Base-by-base conservation (phyloP, 2,888 invertebrate species). In the Portevinia maculata region DNA sequence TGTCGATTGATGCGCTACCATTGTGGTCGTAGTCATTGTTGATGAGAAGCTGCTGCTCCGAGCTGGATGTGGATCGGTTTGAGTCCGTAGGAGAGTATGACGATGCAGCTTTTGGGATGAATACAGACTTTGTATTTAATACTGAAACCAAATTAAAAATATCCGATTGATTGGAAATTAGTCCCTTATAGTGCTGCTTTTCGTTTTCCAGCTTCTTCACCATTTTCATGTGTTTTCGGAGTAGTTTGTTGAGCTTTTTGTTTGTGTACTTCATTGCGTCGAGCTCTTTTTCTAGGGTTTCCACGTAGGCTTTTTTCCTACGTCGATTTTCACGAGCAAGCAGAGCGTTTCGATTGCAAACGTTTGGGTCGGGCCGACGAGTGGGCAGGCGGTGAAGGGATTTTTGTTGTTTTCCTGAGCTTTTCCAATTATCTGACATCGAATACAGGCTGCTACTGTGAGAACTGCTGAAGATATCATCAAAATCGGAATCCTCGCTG, bases 251-350 rank as follows among this genome's bases (percentile, higher is more conserved):
- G n/a, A 93, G 87, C 8, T 90, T 90, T 69, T 90, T 90, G 85
- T 93, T 93, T 24, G 91, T 91, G 7, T 86, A 86, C 44, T 91
- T 91, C 30, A 92, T 89, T 9, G 88, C 87, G 0, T 88, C 85
- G 0, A 93, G 87, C 81, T 92, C 91, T 28, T 88, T 90, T 86
- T 94, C 94, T 13, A 94, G 89, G 13, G 90, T 91, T 71, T 92
- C 91, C 17, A 94, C 85, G 85, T 94, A 92, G 32, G 92, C 91
- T 86, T 94, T 94, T 86, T 94, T 94, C 48, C 91, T 92, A 1
- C 92, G 91, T 1, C 94, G 91, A 86, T 94, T 94, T 86, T 93
- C 93, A 2, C 94, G 89, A 1, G 94, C 94, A 89, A 93, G 91
- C 32, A 93, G 86, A 0, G 94, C 94, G 87, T 94, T 94, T 84